Evolutionary conservation across 1,140 invertebrate species (phyloP).

Genomic region (Carcinoscorpius rotundicauda): DNA sequence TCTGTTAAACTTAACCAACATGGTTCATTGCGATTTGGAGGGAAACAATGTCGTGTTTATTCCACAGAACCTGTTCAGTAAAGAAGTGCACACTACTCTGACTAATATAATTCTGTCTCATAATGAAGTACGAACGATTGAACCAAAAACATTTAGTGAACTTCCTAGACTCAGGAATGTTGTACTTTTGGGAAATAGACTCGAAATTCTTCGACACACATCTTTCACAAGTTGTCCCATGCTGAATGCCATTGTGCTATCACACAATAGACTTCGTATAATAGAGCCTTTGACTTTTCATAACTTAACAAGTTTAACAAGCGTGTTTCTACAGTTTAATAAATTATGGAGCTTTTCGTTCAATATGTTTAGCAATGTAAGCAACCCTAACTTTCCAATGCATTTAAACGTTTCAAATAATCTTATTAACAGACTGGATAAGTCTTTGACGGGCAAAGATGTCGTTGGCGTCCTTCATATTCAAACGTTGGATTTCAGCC

Average conservation of each 20-base stretch:
- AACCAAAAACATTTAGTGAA: slow-evolving; percentile 46
- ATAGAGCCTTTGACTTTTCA: slow-evolving; percentile 45
- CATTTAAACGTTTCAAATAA: too few relatives aligned
- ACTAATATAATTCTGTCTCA: slow-evolving; percentile 61
- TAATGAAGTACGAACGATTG: slow-evolving; percentile 50
- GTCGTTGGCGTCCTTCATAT: not conserved
- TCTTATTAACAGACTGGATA: too few relatives aligned
- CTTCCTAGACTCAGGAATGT: slow-evolving; percentile 52
- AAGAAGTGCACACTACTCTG: slow-evolving; percentile 54
- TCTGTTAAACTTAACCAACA: slow-evolving; percentile 50
- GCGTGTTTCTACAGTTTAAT: slow-evolving; percentile 59
- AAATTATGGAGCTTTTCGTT: slow-evolving; percentile 59
- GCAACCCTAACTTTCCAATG: too few relatives aligned
- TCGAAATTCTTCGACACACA: slow-evolving; percentile 42
- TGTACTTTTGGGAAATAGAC: slow-evolving; percentile 54
- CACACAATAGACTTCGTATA: slow-evolving; percentile 29
- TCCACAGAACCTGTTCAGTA: slow-evolving; percentile 46
- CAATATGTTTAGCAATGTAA: slow-evolving; percentile 45
- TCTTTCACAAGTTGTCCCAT: slow-evolving; percentile 52
- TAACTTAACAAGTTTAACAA: slow-evolving; percentile 50
- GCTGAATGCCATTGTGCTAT: slow-evolving; percentile 53
- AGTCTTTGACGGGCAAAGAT: too few relatives aligned
- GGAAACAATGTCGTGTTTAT: slow-evolving; percentile 59
- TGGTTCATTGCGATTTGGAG: slow-evolving; percentile 74
- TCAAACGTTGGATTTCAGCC: slow-evolving; percentile 58